Conservation (phyloP, 2,888 invertebrate genomes). For the Andrena bicolor region DNA sequence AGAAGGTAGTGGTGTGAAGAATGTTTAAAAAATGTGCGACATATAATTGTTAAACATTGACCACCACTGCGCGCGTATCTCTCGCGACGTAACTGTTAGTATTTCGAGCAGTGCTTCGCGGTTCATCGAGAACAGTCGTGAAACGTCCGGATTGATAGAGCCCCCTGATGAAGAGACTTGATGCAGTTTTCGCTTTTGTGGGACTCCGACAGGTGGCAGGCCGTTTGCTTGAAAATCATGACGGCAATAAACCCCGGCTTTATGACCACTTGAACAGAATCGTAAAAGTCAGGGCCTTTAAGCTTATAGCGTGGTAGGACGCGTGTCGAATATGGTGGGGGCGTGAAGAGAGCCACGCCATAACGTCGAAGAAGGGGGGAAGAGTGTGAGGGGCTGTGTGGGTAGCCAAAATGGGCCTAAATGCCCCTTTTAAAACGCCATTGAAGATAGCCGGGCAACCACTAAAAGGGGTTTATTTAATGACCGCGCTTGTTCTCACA, state of each 20-base stretch:
- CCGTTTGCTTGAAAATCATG: slow-evolving; percentile 85
- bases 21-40: too few relatives aligned
- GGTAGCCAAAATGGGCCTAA: slow-evolving; percentile 82
- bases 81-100: neutral
- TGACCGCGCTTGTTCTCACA: slow-evolving; percentile 66
- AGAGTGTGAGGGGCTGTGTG: slow-evolving; percentile 73
- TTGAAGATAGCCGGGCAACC: slow-evolving; percentile 78
- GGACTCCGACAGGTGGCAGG: slow-evolving; percentile 85
- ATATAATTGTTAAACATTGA: too few relatives aligned
- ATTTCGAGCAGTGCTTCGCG: slow-evolving; percentile 8
- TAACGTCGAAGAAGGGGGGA: slow-evolving; percentile 61
- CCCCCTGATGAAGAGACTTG: slow-evolving; percentile 66
- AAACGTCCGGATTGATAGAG: slow-evolving; percentile 53
- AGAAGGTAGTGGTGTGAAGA: too few relatives aligned
- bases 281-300: slow-evolving; percentile 87
- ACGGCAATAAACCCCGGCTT: slow-evolving; percentile 87
- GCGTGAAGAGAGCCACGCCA: slow-evolving; percentile 76
- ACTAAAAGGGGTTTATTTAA: slow-evolving; percentile 78
- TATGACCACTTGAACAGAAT: slow-evolving; percentile 87
- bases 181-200: slow-evolving; percentile 79
- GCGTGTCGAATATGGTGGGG: slow-evolving; percentile 84
- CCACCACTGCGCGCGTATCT: neutral
- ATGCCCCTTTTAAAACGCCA: slow-evolving; percentile 80
- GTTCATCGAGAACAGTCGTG: slow-evolving; percentile 25
- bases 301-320: slow-evolving; percentile 83